Evolutionary conservation across 2,113 vertebrate genomes (phyloP).

Genomic region (Caracal caracal): DNA sequence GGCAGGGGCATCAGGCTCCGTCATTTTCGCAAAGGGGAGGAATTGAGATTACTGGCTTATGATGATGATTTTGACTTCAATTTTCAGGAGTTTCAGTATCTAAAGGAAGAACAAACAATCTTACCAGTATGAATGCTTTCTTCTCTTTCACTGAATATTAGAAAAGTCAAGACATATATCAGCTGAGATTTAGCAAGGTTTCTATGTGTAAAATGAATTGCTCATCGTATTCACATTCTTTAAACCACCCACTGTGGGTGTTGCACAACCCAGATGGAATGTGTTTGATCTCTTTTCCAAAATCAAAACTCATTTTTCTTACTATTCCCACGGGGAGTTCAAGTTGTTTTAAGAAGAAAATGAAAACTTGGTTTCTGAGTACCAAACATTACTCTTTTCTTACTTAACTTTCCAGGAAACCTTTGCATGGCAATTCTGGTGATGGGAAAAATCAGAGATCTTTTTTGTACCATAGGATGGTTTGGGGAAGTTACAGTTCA

Average conservation of each 20-base stretch:
- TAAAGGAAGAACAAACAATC: constrained; percentile 89
- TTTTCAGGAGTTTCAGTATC: constrained; percentile 93
- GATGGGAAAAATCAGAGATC: background rate
- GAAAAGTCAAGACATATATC: background rate
- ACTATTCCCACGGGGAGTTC: background rate
- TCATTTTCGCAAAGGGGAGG: constrained; percentile 88
- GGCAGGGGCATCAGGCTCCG: constrained; percentile 90
- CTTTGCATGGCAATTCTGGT: constrained; percentile 4
- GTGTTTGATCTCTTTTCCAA: constrained; percentile 67
- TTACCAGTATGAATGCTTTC: constrained; percentile 85
- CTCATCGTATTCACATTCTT: background rate
- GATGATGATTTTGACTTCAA: constrained; percentile 93
- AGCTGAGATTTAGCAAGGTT: background rate
- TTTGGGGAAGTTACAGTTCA: constrained; percentile 32
- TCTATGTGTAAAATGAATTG: background rate
- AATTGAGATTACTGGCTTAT: constrained; percentile 89
- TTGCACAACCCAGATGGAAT: constrained; percentile 54
- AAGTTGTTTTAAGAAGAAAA: constrained; percentile 32
- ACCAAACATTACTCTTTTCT: background rate
- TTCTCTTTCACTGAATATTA: constrained; percentile 2
- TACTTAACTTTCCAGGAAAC: background rate
- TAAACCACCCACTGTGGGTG: background rate
- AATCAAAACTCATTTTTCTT: constrained; percentile 59
- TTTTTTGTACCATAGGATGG: background rate
- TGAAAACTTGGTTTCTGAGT: background rate